These are phyloP conservation scores for Melanotaenia duboulayi DNA, from an alignment of 2,113 vertebrate genomes.

Conservation along the genomic window DNA sequence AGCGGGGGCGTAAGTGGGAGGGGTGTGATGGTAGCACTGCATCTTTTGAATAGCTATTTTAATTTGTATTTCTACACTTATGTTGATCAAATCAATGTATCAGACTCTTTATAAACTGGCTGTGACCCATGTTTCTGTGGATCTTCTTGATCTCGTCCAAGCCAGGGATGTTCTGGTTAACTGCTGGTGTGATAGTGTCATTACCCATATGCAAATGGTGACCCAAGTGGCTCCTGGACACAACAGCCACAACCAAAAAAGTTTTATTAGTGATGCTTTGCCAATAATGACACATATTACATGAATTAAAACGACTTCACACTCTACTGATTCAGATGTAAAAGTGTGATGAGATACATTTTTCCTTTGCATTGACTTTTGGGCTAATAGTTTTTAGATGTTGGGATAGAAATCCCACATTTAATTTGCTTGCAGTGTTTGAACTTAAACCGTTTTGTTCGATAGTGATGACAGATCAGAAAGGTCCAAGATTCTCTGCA, in stretches of 20 bases:
- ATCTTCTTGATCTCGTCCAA: neutral
- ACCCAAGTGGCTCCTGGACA: constrained; percentile 45
- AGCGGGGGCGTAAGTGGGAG: neutral
- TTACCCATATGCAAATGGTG: constrained; percentile 48
- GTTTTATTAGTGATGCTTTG: constrained; percentile 39
- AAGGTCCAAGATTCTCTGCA: no score
- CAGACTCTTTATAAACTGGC: neutral
- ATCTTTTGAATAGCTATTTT: neutral
- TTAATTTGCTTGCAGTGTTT: neutral
- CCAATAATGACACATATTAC: constrained; percentile 37
- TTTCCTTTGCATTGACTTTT: no score
- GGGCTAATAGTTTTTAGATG: neutral
- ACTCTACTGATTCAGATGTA: no score
- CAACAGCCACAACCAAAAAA: constrained; percentile 27
- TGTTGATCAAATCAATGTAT: neutral
- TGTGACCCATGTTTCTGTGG: neutral
- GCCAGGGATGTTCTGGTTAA: constrained; percentile 8
- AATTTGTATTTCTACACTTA: neutral
- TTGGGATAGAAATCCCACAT: neutral
- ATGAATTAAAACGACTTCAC: neutral
- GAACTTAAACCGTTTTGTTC: no score
- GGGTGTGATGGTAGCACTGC: neutral
- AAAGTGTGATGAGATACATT: no score
- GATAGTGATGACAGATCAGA: no score
- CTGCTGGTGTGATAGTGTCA: constrained; percentile 12